A percentile compares a stretch with the other conserved stretches of the same genome.
Conservation (phyloP, 2,113 vertebrate species). For the Protobothrops flavoviridis region DNA sequence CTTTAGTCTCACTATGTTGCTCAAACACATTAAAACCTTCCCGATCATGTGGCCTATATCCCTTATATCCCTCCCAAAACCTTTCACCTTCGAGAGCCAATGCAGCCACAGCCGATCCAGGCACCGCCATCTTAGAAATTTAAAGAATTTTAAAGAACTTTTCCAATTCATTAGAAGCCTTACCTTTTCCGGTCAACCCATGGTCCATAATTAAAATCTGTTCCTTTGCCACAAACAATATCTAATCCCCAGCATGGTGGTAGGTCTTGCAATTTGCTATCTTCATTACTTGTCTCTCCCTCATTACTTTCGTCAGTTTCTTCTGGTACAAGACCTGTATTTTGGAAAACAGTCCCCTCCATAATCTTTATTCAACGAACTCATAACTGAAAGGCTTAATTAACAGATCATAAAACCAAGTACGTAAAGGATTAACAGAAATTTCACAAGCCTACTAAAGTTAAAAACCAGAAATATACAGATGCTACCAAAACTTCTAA, state of each 20-base stretch:
- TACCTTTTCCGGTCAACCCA: slow-evolving; percentile 98
- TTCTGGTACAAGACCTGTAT: slow-evolving; percentile 88
- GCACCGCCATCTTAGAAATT: too few species aligned
- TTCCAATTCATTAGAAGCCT: neutral
- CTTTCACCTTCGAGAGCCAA: too few species aligned
- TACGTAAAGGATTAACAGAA: neutral
- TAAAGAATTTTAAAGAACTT: neutral
- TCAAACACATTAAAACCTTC: too few species aligned
- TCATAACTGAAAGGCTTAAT: neutral
- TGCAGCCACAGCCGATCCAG: too few species aligned
- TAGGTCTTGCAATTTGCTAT: slow-evolving; percentile 90
- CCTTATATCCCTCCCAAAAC: too few species aligned
- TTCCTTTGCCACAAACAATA: slow-evolving; percentile 98
- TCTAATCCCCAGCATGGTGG: slow-evolving; percentile 97
- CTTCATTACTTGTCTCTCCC: slow-evolving; percentile 81
- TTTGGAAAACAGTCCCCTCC: slow-evolving; percentile 37
- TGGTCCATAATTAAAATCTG: slow-evolving; percentile 97
- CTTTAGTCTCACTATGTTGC: too few species aligned
- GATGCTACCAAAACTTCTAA: neutral
- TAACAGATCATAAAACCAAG: slow-evolving; percentile 28
- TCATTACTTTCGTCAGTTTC: slow-evolving; percentile 85
- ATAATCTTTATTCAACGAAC: neutral
- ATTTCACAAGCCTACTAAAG: neutral
- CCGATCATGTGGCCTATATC: too few species aligned
- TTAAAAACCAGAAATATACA: neutral